phyloP scores from a whole-genome alignment of 1,140 invertebrate species.

The Microplitis mediator region DNA sequence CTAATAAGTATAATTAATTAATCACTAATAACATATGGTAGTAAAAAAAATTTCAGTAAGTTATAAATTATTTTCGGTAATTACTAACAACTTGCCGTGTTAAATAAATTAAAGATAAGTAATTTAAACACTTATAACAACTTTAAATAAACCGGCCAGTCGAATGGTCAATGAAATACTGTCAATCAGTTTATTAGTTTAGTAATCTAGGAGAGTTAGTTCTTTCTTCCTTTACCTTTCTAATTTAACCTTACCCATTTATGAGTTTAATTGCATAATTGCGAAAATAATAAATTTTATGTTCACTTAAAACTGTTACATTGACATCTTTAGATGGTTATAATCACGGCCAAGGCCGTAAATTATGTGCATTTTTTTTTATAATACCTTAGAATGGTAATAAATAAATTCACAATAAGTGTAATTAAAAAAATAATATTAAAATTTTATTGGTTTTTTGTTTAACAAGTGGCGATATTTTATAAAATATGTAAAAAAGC shows the following conservation, averaged over 20 bases:
- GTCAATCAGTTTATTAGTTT: constrained; percentile 6
- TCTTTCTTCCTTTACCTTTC: constrained; percentile 6
- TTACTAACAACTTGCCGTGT: too few species aligned
- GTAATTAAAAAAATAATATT: not conserved
- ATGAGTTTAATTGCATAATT: not conserved
- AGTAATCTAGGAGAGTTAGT: not conserved
- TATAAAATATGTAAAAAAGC: too few species aligned
- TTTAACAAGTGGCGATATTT: too few species aligned
- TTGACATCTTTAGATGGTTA: not conserved
- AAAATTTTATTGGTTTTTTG: too few species aligned
- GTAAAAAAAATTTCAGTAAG: too few species aligned
- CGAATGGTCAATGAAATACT: constrained; percentile 26
- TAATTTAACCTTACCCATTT: not conserved
- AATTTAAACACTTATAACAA: too few species aligned
- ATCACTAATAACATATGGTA: too few species aligned
- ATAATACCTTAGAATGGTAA: not conserved
- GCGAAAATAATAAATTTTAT: not conserved
- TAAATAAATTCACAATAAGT: not conserved
- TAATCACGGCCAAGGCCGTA: constrained; percentile 1
- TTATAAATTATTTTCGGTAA: too few species aligned
- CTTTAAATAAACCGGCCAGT: not conserved
- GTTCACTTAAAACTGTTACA: not conserved
- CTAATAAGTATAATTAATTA: too few species aligned
- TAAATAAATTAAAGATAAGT: too few species aligned
- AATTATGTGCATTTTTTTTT: not conserved